These are phyloP conservation scores for Eugnorisma glareosa DNA, from an alignment of 2,888 invertebrate genomes.

Conservation along the genomic window DNA sequence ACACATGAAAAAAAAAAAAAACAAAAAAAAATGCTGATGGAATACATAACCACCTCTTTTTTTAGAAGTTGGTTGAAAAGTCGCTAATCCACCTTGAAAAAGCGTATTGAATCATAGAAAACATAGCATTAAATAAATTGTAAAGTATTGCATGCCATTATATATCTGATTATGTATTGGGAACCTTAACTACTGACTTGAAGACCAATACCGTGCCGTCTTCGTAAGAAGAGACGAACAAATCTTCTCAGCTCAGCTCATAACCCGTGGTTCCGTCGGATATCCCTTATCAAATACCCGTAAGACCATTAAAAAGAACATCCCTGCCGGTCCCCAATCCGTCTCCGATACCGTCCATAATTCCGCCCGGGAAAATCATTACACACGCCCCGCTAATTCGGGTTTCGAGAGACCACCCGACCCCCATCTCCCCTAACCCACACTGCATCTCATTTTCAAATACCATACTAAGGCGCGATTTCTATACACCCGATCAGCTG, in stretches of 20 bases:
- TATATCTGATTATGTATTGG: not conserved
- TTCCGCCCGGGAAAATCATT: conserved; percentile 90
- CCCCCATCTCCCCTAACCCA: conserved; percentile 75
- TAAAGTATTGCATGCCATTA: too few species aligned
- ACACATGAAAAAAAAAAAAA: too few species aligned
- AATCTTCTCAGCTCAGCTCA: conserved; percentile 56
- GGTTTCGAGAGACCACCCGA: conserved; percentile 85
- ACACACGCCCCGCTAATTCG: conserved; percentile 90
- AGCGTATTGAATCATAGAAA: too few species aligned
- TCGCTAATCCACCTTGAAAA: too few species aligned
- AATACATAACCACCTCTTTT: too few species aligned
- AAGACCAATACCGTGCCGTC: not conserved
- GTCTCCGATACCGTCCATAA: conserved; percentile 88
- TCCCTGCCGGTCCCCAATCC: conserved; percentile 77
- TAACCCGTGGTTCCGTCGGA: conserved; percentile 64
- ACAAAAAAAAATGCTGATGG: too few species aligned
- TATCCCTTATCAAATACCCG: conserved; percentile 74
- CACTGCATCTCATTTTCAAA: conserved; percentile 91
- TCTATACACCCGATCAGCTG: conserved; percentile 75
- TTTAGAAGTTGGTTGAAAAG: too few species aligned
- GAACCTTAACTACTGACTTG: not conserved
- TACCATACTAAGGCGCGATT: conserved; percentile 84
- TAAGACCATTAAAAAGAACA: conserved; percentile 78
- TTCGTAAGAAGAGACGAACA: not conserved
- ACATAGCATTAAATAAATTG: too few species aligned